Evolutionary conservation across 2,888 invertebrate genomes (phyloP).

Genomic region (Sesia bembeciformis): DNA sequence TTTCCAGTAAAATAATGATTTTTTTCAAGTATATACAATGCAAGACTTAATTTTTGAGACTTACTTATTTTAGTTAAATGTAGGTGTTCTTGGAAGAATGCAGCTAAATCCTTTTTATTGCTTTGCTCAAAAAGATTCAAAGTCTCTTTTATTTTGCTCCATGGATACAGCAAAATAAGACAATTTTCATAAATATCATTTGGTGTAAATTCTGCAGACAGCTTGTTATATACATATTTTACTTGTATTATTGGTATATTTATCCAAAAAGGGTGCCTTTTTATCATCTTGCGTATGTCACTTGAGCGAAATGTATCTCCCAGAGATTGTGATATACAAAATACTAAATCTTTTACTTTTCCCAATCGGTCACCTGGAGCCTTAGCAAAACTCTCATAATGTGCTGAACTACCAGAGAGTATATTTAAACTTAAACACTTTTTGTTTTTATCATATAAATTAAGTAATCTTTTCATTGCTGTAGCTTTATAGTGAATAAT

Average conservation of each 20-base stretch:
- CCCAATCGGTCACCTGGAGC: conserved; percentile 58
- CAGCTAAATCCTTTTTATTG: conserved; percentile 7
- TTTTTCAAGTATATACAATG: conserved; percentile 56
- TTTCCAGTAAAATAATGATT: conserved; percentile 64
- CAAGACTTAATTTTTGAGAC: conserved; percentile 51
- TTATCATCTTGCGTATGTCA: conserved; percentile 35
- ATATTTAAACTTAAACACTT: conserved; percentile 60
- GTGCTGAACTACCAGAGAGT: conserved; percentile 50
- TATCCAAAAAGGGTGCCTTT: conserved; percentile 61
- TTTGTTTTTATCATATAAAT: conserved; percentile 45
- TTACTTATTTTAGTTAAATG: conserved; percentile 32
- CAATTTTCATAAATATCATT: conserved; percentile 60
- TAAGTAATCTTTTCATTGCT: conserved; percentile 40
- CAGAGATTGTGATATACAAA: conserved; percentile 44
- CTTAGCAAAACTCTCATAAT: conserved; percentile 55
- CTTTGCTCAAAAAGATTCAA: conserved; percentile 23
- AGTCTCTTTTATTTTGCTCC: conserved; percentile 46
- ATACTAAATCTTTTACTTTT: conserved; percentile 58
- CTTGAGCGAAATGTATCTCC: conserved; percentile 30
- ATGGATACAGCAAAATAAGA: conserved; percentile 56
- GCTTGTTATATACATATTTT: conserved; percentile 42
- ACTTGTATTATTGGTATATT: conserved; percentile 58
- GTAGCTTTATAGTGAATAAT: conserved; percentile 58
- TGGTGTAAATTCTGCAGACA: conserved; percentile 33
- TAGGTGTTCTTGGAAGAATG: conserved; percentile 29